Evolutionary conservation across 2,888 invertebrate genomes (phyloP).

Genomic region (Sinotaia quadrata): DNA sequence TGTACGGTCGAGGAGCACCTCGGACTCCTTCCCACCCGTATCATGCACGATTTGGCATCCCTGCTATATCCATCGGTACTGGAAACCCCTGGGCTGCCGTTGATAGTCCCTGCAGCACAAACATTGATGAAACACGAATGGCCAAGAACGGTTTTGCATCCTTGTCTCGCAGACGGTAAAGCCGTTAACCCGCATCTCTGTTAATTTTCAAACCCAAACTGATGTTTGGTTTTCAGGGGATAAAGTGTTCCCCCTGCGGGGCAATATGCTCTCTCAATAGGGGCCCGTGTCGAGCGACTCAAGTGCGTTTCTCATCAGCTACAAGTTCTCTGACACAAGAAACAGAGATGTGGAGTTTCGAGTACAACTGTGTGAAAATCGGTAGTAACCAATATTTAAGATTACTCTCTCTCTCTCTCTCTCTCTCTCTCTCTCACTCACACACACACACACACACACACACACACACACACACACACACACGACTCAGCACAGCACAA

Average conservation of each 20-base stretch:
- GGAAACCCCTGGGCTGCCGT: background rate
- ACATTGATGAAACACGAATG: background rate
- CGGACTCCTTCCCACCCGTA: background rate
- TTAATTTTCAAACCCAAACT: constrained; percentile 11
- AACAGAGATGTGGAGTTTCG: too few species aligned
- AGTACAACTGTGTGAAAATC: too few species aligned
- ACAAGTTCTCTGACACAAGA: background rate
- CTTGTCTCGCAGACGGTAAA: background rate
- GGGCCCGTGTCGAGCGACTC: background rate
- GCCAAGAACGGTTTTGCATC: background rate
- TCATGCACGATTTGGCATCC: too few species aligned
- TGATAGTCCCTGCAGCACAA: background rate
- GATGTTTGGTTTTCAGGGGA: constrained; percentile 2
- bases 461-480: constrained; percentile 11
- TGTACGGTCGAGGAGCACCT: too few species aligned
- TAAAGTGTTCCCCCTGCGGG: background rate
- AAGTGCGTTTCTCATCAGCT: background rate
- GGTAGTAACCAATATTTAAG: background rate
- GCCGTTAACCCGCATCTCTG: background rate
- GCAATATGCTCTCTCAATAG: background rate
- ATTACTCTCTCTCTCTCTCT: background rate
- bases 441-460: background rate
- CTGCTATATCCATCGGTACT: constrained; percentile 1
- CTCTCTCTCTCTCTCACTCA: background rate
- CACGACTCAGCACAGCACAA: too few species aligned